Evolutionary conservation across 1,140 invertebrate species (phyloP).

Genomic region (Rhizoglyphus robini): DNA sequence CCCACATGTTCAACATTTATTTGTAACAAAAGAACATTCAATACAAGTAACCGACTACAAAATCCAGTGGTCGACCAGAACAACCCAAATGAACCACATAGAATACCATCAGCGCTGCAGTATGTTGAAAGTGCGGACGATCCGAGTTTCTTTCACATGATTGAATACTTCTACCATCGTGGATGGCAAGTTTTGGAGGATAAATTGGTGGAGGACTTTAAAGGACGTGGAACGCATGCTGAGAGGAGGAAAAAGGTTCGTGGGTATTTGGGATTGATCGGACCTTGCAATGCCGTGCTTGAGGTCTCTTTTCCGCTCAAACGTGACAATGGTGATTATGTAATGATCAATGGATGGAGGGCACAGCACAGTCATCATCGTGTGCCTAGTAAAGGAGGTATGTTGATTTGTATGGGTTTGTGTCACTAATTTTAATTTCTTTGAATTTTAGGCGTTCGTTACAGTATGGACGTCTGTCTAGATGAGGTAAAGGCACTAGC

Average conservation of each 20-base stretch:
- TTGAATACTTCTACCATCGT: no score
- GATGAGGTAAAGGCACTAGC: no score
- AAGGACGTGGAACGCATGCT: constrained; percentile 52
- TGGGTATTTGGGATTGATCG: constrained; percentile 61
- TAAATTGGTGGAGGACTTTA: constrained; percentile 70
- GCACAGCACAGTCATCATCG: constrained; percentile 95
- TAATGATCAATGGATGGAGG: constrained; percentile 91
- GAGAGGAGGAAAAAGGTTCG: constrained; percentile 75
- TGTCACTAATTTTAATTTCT: constrained; percentile 76
- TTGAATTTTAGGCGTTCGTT: no score
- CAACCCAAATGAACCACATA: constrained; percentile 24
- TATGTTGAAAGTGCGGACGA: constrained; percentile 59
- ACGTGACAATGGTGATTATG: constrained; percentile 86
- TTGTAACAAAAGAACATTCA: no score
- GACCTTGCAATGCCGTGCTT: constrained; percentile 86
- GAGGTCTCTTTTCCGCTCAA: constrained; percentile 87
- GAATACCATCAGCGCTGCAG: constrained; percentile 67
- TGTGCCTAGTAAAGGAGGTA: constrained; percentile 95
- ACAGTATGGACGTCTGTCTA: no score
- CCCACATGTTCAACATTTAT: no score
- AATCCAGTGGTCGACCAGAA: no score
- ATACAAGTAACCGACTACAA: no score
- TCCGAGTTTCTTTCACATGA: no score
- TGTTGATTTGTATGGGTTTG: constrained; percentile 92
- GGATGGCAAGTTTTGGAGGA: constrained; percentile 71